Conservation (phyloP, 2,797 vertebrate species). For the Coracias cyanogaster region DNA sequence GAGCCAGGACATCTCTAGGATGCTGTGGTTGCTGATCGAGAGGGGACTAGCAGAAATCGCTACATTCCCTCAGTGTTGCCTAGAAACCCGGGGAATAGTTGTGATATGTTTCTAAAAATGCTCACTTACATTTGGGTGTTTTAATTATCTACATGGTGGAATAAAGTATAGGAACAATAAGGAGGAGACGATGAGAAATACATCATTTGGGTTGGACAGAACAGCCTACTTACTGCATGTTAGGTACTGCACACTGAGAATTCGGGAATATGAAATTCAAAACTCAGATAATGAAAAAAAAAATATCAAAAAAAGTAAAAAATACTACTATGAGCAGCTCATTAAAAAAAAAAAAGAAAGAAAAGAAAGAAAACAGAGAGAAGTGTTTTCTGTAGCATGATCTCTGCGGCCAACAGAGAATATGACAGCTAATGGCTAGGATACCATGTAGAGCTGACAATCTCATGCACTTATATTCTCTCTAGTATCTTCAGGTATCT, state of each 20-base stretch:
- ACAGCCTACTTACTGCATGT: background rate
- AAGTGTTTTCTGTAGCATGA: background rate
- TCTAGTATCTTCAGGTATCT: background rate
- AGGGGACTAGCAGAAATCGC: conserved; percentile 7
- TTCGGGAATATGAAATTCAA: background rate
- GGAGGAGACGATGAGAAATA: background rate
- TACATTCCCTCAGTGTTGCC: conserved; percentile 58
- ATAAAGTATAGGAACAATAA: background rate
- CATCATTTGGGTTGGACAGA: background rate
- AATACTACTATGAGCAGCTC: background rate
- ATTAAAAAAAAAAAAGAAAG: background rate
- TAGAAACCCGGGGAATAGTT: conserved; percentile 66
- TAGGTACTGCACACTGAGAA: background rate
- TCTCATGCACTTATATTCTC: background rate
- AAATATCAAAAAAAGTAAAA: background rate
- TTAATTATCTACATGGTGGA: conserved; percentile 5
- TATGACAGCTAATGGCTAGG: background rate
- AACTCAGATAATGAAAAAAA: background rate
- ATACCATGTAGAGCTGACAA: background rate
- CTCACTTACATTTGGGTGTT: conserved; percentile 3
- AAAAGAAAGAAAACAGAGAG: background rate
- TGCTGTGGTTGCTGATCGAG: background rate
- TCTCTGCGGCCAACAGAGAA: background rate
- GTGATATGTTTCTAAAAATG: conserved; percentile 47
- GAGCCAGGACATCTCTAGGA: background rate